phyloP scores from a whole-genome alignment of 2,797 vertebrate species.

The Apogon hyalosoma region DNA sequence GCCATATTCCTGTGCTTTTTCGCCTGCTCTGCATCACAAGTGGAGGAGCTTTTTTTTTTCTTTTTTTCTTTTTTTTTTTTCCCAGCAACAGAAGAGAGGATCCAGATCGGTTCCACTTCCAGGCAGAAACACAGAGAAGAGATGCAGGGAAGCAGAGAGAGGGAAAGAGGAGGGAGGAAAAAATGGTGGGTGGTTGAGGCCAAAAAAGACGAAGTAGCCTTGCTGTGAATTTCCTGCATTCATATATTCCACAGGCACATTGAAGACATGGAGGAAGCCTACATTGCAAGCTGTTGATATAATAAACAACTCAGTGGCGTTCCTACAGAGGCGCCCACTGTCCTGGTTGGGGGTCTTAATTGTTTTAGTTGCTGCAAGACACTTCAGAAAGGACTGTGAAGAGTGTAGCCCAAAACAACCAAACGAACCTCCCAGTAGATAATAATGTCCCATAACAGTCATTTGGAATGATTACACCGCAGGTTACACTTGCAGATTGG shows the following conservation, averaged over 20 bases:
- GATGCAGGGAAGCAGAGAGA: constrained; percentile 38
- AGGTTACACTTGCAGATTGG: constrained; percentile 81
- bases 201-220: constrained; percentile 28
- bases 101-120: constrained; percentile 66
- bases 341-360: constrained; percentile 82
- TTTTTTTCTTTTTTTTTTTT: constrained; percentile 25
- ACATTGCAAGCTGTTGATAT: constrained; percentile 63
- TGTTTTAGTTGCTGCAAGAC: constrained; percentile 83
- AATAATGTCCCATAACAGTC: constrained; percentile 89
- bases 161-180: background rate
- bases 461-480: constrained; percentile 89
- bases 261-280: constrained; percentile 50
- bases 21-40: constrained; percentile 70
- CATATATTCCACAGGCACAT: constrained; percentile 41
- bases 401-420: constrained; percentile 83
- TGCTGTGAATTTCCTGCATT: constrained; percentile 45
- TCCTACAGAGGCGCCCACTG: constrained; percentile 77
- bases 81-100: constrained; percentile 46
- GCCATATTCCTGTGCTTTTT: constrained; percentile 66
- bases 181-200: constrained; percentile 27
- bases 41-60: constrained; percentile 45
- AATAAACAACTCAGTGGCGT: constrained; percentile 77
- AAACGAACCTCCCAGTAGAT: constrained; percentile 83
- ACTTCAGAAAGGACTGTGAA: constrained; percentile 81
- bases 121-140: constrained; percentile 56